Evolutionary conservation across 2,797 vertebrate genomes (phyloP).

Genomic region (Helostoma temminkii): DNA sequence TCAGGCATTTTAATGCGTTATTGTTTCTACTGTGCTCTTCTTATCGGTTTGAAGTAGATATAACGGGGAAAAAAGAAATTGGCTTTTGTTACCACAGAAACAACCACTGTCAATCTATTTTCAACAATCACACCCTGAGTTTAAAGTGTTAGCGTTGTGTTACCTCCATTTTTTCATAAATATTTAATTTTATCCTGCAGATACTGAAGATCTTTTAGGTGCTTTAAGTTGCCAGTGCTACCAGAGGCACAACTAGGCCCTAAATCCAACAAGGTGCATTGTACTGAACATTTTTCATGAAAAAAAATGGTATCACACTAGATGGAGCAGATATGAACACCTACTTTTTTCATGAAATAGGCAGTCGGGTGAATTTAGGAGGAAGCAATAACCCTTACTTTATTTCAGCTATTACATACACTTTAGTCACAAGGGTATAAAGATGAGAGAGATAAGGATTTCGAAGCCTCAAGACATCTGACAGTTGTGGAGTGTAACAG

Average conservation of each 20-base stretch:
- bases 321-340: constrained; percentile 12
- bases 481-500: constrained; percentile 7
- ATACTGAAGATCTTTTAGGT: constrained; percentile 7
- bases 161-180: not conserved
- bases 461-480: constrained; percentile 17
- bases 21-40: not conserved
- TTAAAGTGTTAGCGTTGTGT: not conserved
- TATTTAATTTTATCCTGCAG: not conserved
- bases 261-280: constrained; percentile 19
- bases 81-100: not conserved
- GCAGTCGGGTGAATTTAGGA: constrained; percentile 20
- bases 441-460: constrained; percentile 16
- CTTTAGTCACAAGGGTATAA: constrained; percentile 26
- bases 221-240: constrained; percentile 2
- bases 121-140: constrained; percentile 5
- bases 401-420: constrained; percentile 33
- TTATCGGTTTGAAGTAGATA: not conserved
- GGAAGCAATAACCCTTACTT: constrained; percentile 31
- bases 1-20: too few relatives aligned
- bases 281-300: constrained; percentile 42
- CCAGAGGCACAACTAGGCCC: not conserved
- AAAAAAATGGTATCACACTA: constrained; percentile 35
- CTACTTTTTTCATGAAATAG: constrained; percentile 25
- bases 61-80: not conserved
- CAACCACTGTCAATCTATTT: not conserved